Percentiles rank a stretch among this genome's conserved stretches.
Evolutionary conservation across 2,888 invertebrate genomes (phyloP).

Genomic region (Neoitamus cyanurus): DNA sequence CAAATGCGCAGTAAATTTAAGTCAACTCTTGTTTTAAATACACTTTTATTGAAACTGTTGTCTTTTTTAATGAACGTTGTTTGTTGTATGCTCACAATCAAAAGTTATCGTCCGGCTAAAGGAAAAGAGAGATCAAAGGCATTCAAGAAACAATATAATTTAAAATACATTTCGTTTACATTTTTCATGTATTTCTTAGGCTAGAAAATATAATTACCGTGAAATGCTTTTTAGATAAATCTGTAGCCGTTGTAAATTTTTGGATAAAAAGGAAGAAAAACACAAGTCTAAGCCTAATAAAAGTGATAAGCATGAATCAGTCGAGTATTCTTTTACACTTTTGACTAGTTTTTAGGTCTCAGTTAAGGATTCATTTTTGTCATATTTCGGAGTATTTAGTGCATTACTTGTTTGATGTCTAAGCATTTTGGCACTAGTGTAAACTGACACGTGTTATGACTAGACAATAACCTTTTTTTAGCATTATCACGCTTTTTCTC

Average conservation of each 20-base stretch:
- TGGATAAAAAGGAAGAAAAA: background rate
- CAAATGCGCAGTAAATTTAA: background rate
- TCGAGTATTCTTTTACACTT: conserved; percentile 20
- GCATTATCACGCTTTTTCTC: background rate
- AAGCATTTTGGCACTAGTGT: background rate
- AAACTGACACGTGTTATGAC: background rate
- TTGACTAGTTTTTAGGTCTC: background rate
- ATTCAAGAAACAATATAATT: background rate
- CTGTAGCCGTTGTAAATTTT: conserved; percentile 18
- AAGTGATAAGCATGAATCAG: conserved; percentile 20
- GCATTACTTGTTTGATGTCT: background rate
- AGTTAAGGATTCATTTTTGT: background rate
- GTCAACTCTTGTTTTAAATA: background rate
- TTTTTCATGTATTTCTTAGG: background rate
- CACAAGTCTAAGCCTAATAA: background rate
- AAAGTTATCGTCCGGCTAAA: background rate
- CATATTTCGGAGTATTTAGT: background rate
- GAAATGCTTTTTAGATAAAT: background rate
- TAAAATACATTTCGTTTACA: background rate
- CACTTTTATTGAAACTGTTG: background rate
- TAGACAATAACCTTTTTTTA: background rate
- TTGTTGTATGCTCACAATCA: background rate
- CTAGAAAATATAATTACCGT: background rate
- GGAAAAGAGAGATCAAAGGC: background rate
- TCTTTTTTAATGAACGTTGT: background rate